Percentiles rank a stretch among this genome's conserved stretches.
Evolutionary conservation across 2,888 invertebrate species (phyloP).

Genomic region (Griposia aprilina): DNA sequence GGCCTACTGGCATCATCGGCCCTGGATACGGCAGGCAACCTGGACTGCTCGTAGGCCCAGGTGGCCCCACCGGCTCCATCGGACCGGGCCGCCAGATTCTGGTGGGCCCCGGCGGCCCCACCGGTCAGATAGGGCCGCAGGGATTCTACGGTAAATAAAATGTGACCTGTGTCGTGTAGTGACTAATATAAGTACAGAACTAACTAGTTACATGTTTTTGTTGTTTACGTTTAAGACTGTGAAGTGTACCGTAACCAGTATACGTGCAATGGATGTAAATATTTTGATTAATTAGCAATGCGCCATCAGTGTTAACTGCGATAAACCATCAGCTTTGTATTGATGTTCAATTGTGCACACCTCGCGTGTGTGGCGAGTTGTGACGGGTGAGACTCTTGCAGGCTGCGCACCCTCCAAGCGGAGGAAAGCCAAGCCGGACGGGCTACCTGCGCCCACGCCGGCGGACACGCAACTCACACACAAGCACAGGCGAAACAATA

Average conservation of each 20-base stretch:
- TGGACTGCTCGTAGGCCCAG: conserved; percentile 83
- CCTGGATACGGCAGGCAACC: conserved; percentile 74
- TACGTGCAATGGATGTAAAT: conserved; percentile 56
- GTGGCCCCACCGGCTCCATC: conserved; percentile 79
- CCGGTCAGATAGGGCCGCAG: conserved; percentile 80
- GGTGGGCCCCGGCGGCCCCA: conserved; percentile 87
- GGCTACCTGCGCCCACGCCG: not conserved
- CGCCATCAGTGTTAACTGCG: conserved; percentile 53
- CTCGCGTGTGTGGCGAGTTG: conserved; percentile 7
- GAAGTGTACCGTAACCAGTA: conserved; percentile 58
- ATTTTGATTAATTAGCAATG: conserved; percentile 58
- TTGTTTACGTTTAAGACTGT: conserved; percentile 56
- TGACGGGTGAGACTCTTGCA: conserved; percentile 54
- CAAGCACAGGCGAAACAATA: conserved; percentile 15
- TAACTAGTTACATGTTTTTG: conserved; percentile 51
- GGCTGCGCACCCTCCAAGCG: conserved; percentile 44
- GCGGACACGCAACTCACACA: conserved; percentile 1
- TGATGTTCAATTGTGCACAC: not conserved
- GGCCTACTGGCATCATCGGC: conserved; percentile 74
- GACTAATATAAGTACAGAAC: conserved; percentile 71
- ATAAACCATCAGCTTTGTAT: conserved; percentile 55
- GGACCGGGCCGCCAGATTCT: conserved; percentile 73
- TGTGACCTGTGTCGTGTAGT: conserved; percentile 59
- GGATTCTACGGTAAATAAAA: conserved; percentile 84
- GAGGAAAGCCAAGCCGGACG: not conserved